A percentile compares a stretch with the other conserved stretches of the same genome.
Evolutionary conservation across 1,140 invertebrate genomes (phyloP).

Genomic region (Meloidogyne floridensis): DNA sequence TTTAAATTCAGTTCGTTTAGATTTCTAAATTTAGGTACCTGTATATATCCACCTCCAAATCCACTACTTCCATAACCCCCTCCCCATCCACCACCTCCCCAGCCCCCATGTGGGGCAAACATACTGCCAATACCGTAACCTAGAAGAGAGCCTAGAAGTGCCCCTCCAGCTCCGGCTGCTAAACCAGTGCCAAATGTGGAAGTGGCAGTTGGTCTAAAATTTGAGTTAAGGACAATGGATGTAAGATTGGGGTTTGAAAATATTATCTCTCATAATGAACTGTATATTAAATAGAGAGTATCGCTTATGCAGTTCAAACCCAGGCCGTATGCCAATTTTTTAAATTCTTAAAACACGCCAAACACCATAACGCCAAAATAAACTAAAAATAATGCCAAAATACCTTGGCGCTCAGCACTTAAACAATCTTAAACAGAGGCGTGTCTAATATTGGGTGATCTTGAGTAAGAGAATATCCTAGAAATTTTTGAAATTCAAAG

Average conservation of each 20-base stretch:
- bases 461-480: too few relatives aligned
- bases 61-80: conserved; percentile 27
- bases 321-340: too few relatives aligned
- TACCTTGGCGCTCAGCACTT: too few relatives aligned
- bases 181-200: conserved; percentile 25
- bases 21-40: conserved; percentile 3
- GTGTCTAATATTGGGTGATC: too few relatives aligned
- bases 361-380: too few relatives aligned
- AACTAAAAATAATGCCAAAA: too few relatives aligned
- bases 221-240: background rate
- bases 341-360: too few relatives aligned
- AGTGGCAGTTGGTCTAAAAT: background rate
- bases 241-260: too few relatives aligned
- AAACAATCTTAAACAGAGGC: too few relatives aligned
- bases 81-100: conserved; percentile 44
- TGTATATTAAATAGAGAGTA: too few relatives aligned
- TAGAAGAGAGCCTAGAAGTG: conserved; percentile 39
- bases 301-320: too few relatives aligned
- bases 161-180: conserved; percentile 22
- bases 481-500: background rate
- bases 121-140: conserved; percentile 50
- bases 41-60: conserved; percentile 42
- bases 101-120: conserved; percentile 47
- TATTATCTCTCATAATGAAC: too few relatives aligned
- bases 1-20: conserved; percentile 15